Conservation (phyloP, 1,140 invertebrate species). For the Oryctes rhinoceros region DNA sequence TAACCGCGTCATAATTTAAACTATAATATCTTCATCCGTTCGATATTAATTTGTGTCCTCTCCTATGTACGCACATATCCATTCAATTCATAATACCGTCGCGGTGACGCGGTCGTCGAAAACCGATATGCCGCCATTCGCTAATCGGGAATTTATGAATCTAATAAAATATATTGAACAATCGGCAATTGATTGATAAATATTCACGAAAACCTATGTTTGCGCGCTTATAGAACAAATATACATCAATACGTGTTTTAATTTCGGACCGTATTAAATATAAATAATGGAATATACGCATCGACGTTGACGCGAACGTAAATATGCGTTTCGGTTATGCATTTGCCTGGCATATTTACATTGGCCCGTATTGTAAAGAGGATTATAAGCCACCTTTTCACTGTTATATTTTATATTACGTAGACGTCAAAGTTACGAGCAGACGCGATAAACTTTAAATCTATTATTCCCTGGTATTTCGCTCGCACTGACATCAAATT, state of each 20-base stretch:
- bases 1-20: neutral
- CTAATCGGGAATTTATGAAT: conserved; percentile 19
- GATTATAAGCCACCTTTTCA: neutral
- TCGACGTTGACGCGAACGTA: neutral
- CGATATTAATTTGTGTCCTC: neutral
- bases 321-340: neutral
- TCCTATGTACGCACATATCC: neutral
- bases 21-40: neutral
- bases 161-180: conserved; percentile 32
- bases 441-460: too few species aligned
- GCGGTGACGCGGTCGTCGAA: neutral
- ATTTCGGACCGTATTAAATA: conserved; percentile 28
- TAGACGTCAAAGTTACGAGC: too few species aligned
- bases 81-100: neutral
- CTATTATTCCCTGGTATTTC: too few species aligned
- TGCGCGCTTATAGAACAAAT: conserved; percentile 4
- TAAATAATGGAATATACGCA: conserved; percentile 15
- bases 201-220: conserved; percentile 35
- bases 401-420: too few species aligned
- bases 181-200: conserved; percentile 25
- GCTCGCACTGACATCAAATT: too few species aligned
- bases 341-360: neutral
- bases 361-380: neutral
- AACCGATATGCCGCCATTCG: neutral
- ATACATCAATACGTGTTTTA: conserved; percentile 24